Conservation (phyloP, 2,113 vertebrate species). For the Triplophysa siluroides region DNA sequence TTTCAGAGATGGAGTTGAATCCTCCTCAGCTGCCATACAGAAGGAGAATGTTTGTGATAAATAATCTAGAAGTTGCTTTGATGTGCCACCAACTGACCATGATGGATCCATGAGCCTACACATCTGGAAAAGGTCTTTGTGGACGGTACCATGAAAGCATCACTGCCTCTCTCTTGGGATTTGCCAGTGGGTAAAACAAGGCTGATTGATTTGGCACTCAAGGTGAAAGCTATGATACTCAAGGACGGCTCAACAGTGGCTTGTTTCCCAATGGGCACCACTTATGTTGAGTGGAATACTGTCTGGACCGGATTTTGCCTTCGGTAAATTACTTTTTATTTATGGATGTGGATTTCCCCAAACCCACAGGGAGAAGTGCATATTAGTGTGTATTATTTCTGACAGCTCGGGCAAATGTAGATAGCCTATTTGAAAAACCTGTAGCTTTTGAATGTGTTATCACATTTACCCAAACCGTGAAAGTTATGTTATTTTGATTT, state of each 20-base stretch:
- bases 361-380: constrained; percentile 6
- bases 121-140: constrained; percentile 1
- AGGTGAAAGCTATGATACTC: constrained; percentile 4
- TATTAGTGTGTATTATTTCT: background rate
- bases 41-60: constrained; percentile 18
- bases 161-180: background rate
- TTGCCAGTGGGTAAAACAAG: constrained; percentile 4
- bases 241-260: background rate
- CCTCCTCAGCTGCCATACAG: constrained; percentile 1
- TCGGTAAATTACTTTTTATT: constrained; percentile 14
- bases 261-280: background rate
- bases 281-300: constrained; percentile 20
- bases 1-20: background rate
- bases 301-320: background rate
- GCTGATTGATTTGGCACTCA: constrained; percentile 3
- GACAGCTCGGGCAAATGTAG: background rate
- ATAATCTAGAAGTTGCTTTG: constrained; percentile 2
- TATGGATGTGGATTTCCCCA: constrained; percentile 10
- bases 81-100: background rate
- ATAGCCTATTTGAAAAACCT: background rate
- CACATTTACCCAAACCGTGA: background rate
- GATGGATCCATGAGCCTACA: constrained; percentile 8
- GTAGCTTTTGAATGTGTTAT: background rate
- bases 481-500: background rate
- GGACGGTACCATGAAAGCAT: background rate